Base-by-base conservation (phyloP, 2,113 vertebrate genomes). In the Ornithorhynchus anatinus region DNA sequence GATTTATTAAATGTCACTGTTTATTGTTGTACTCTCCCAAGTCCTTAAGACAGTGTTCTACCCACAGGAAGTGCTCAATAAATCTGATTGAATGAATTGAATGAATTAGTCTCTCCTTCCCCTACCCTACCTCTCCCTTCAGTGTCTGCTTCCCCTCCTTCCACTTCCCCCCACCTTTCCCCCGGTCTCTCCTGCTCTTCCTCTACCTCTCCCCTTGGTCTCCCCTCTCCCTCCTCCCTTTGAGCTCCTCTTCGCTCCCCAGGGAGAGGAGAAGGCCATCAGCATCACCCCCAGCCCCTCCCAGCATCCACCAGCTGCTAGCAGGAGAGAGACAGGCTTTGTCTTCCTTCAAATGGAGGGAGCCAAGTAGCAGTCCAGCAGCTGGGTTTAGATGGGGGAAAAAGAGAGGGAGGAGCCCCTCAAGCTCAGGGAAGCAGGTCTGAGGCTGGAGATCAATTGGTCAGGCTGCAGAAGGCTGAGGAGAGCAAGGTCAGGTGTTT, bases 351-450 rank as follows among this genome's bases (percentile, higher is more conserved):
- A 82, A 79, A 80, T 87, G 85, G 71, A 56, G 32, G 50, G n/a
- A 63, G 60, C 60, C 68, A 79, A 70, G 82, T 51, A 44, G 19
- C 52, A 62, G 77, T 77, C 76, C 51, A 57, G 54, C 85, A 84
- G 82, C 85, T 84, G 85, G 84, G 85, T 84, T 87, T 84, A 82
- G 82, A 71, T 82, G 58, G 48, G 61, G 78, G 71, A n/a, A n/a
- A n/a, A n/a, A n/a, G n/a, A n/a, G n/a, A n/a, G n/a, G n/a, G n/a
- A n/a, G n/a, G n/a, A n/a, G n/a, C n/a, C n/a, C n/a, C n/a, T n/a
- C n/a, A n/a, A n/a, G n/a, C n/a, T n/a, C n/a, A n/a, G n/a, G n/a
- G n/a, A n/a, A n/a, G n/a, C n/a, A n/a, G n/a, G n/a, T n/a, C n/a
- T n/a, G n/a, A n/a, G n/a, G 58, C 35, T 12, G 54, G 59, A 60